Evolutionary conservation across 2,888 invertebrate species (phyloP).

Genomic region (Adela reaumurella): DNA sequence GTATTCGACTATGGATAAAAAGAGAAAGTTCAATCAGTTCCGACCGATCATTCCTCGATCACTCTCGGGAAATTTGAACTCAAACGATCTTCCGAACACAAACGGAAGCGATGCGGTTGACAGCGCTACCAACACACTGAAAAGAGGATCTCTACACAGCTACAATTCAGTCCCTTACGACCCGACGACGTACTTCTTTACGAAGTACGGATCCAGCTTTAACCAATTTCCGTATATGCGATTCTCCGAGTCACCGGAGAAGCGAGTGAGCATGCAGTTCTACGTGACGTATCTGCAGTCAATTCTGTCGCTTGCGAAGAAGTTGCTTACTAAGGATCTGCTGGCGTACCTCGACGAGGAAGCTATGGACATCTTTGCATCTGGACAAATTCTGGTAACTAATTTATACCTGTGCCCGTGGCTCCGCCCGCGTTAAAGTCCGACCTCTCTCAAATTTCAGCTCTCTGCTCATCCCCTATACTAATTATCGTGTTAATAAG

Average conservation of each 20-base stretch:
- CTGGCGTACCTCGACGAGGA: constrained; percentile 79
- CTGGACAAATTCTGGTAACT: constrained; percentile 60
- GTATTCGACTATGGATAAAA: constrained; percentile 55
- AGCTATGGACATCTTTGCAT: constrained; percentile 72
- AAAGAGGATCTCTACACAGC: constrained; percentile 47
- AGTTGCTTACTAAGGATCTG: constrained; percentile 79
- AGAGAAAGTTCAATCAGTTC: constrained; percentile 68
- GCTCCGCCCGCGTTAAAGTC: too few species aligned
- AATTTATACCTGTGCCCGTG: too few species aligned
- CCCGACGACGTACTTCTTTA: constrained; percentile 83
- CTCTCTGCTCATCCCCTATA: too few species aligned
- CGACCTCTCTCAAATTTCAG: too few species aligned
- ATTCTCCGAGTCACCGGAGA: constrained; percentile 69
- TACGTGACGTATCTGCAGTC: constrained; percentile 77
- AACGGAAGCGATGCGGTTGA: constrained; percentile 36
- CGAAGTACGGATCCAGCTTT: constrained; percentile 90
- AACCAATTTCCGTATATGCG: constrained; percentile 84
- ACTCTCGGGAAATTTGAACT: constrained; percentile 76
- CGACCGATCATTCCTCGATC: constrained; percentile 90
- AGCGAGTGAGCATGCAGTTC: constrained; percentile 63
- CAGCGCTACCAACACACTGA: constrained; percentile 29
- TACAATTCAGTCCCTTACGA: constrained; percentile 72
- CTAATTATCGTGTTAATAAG: too few species aligned
- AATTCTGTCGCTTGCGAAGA: constrained; percentile 76
- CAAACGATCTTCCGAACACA: constrained; percentile 46